These are phyloP conservation scores for Porites evermanni DNA, from an alignment of 92 coral and sea anemone genomes.

Conservation along the genomic window DNA sequence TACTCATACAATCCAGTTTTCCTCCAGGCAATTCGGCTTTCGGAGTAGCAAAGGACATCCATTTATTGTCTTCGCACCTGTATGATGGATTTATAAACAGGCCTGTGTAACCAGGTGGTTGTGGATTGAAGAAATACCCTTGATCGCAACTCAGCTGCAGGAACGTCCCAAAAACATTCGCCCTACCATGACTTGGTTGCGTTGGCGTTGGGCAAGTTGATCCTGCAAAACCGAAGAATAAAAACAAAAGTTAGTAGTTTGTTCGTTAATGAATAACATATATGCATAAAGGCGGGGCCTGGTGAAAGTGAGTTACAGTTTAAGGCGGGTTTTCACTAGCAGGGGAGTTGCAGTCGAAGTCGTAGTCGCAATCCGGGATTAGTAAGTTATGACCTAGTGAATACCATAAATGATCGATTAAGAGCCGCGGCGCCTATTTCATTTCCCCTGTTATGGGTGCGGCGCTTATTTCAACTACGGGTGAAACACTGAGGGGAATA, in stretches of 20 bases:
- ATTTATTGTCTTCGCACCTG: slow-evolving; percentile 61
- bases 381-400: too few relatives aligned
- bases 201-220: slow-evolving; percentile 46
- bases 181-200: slow-evolving; percentile 68
- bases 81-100: slow-evolving; percentile 38
- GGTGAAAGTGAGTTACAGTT: too few relatives aligned
- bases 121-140: slow-evolving; percentile 79
- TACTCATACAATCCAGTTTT: slow-evolving; percentile 86
- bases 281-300: background rate
- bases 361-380: too few relatives aligned
- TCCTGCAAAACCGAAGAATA: slow-evolving; percentile 33
- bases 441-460: slow-evolving; percentile 30
- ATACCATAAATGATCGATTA: slow-evolving; percentile 16
- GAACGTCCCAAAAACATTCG: background rate
- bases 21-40: slow-evolving; percentile 29
- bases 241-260: background rate
- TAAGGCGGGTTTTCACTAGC: too few relatives aligned
- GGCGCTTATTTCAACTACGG: background rate
- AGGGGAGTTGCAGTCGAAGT: too few relatives aligned
- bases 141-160: slow-evolving; percentile 54
- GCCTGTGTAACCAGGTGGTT: slow-evolving; percentile 51
- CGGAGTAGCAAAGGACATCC: slow-evolving; percentile 29
- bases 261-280: too few relatives aligned
- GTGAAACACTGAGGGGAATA: too few relatives aligned
- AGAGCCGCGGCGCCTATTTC: slow-evolving; percentile 30